phyloP scores from a whole-genome alignment of 2,797 vertebrate genomes.

The Margarornis squamiger region DNA sequence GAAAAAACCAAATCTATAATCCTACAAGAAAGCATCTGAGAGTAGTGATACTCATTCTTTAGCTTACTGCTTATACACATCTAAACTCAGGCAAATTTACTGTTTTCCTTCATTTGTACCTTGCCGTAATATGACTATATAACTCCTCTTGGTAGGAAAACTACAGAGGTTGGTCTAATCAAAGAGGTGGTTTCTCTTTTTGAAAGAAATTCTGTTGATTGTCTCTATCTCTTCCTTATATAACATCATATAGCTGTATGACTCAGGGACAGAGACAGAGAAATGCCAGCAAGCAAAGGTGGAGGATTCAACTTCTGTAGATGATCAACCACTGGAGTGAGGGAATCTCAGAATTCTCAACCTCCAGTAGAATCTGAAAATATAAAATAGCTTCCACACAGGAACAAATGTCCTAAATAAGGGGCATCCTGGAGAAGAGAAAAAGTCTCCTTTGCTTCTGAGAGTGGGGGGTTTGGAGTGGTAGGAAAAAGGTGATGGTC shows the following conservation, averaged over 20 bases:
- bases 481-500: rapidly evolving
- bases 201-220: neutral
- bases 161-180: neutral
- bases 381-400: neutral
- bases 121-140: neutral
- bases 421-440: neutral
- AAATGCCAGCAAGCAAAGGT: neutral
- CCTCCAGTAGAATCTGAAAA: neutral
- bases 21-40: neutral
- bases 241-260: neutral
- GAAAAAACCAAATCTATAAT: neutral
- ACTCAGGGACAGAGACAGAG: neutral
- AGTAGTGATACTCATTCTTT: neutral
- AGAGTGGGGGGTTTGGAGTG: neutral
- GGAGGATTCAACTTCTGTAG: neutral
- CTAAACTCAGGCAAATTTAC: neutral
- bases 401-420: neutral
- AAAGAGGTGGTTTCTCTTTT: neutral
- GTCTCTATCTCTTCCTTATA: neutral
- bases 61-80: neutral
- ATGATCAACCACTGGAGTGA: neutral
- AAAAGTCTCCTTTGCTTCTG: neutral
- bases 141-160: neutral
- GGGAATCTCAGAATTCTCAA: neutral
- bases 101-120: neutral